A percentile compares a stretch with the other conserved stretches of the same genome.
These are phyloP conservation scores for Drosophila asahinai DNA, from an alignment of 1,140 invertebrate genomes.

Conservation along the genomic window DNA sequence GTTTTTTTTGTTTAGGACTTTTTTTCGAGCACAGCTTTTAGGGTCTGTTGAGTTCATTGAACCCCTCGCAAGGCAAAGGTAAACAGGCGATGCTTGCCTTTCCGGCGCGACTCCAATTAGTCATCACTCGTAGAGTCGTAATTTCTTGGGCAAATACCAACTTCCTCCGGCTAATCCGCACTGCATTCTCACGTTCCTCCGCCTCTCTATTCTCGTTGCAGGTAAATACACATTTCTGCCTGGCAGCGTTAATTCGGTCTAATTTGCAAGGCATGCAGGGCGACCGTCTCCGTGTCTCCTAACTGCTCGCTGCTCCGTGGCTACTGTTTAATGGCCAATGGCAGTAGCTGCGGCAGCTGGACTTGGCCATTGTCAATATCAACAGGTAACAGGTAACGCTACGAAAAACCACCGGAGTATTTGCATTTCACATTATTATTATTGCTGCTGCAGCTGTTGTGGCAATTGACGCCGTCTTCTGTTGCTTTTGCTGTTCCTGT, in stretches of 20 bases:
- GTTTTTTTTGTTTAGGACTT: no score
- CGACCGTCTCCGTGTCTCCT: slow-evolving; percentile 9
- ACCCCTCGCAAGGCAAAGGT: slow-evolving; percentile 21
- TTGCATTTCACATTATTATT: slow-evolving; percentile 76
- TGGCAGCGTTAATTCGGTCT: slow-evolving; percentile 74
- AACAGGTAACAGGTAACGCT: slow-evolving; percentile 76
- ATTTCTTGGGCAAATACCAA: slow-evolving; percentile 73
- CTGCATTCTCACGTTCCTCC: slow-evolving; percentile 47
- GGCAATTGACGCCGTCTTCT: slow-evolving; percentile 3
- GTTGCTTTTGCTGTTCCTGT: slow-evolving; percentile 21
- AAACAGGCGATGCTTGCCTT: slow-evolving; percentile 39
- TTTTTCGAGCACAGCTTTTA: background rate
- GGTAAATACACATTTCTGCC: slow-evolving; percentile 70
- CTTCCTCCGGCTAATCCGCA: slow-evolving; percentile 74
- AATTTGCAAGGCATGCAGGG: slow-evolving; percentile 70
- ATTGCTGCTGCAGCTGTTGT: slow-evolving; percentile 33
- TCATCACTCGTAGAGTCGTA: slow-evolving; percentile 51
- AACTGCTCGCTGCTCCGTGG: slow-evolving; percentile 19
- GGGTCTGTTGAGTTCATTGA: slow-evolving; percentile 47
- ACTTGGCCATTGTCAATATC: slow-evolving; percentile 43
- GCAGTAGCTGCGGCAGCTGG: slow-evolving; percentile 13
- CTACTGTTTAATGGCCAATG: slow-evolving; percentile 63
- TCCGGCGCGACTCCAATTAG: slow-evolving; percentile 59
- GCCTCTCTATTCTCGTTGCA: slow-evolving; percentile 43
- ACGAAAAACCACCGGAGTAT: slow-evolving; percentile 65